Base-by-base conservation (phyloP, 2,113 vertebrate species). In the Nothobranchius kuhntae region DNA sequence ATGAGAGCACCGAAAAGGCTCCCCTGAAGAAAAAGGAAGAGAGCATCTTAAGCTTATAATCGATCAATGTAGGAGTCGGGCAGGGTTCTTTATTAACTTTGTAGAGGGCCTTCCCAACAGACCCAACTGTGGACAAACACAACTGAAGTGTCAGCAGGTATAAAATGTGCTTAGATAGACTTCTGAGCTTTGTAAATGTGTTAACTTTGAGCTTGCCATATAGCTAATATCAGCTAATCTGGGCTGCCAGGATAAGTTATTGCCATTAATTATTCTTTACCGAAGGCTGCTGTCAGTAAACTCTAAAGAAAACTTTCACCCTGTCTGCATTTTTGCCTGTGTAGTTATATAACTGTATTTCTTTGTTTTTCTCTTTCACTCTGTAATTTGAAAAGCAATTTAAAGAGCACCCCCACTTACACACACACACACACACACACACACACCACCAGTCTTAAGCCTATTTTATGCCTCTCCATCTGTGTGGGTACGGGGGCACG, bases 71-170 rank as follows among this genome's bases (percentile, higher is more conserved):
- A 61, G 60, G 78, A 84, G 77, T 78, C 54, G 65, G 68, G 71
- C 59, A 56, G 69, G 70, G 60, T 82, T 78, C 80, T 87, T 89
- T 89, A 90, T 89, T 88, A 86, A 86, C 85, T 89, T 89, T 88
- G 67, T 78, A 52, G 71, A 72, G 76, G 86, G 75, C 68, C 17
- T 74, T 90, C 86, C 85, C 89, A 10, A 40, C 45, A 80, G 82
- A 84, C 55, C 73, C 1, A 2, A 53, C 75, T 30, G 74, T 58
- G 56, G 71, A 84, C 82, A 75, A 85, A 89, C 82, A 87, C 87
- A 88, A 82, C 71, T 79, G 75, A 87, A 68, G 83, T 71, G 85
- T 90, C 87, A 90, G 87, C 89, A 89, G 81, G 84, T 84, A 73
- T 62, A 81, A 83, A 90, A 88, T 80, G 81, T 82, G 84, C 85